Evolutionary conservation across 2,113 vertebrate species (phyloP).

Genomic region (Mellivora capensis): DNA sequence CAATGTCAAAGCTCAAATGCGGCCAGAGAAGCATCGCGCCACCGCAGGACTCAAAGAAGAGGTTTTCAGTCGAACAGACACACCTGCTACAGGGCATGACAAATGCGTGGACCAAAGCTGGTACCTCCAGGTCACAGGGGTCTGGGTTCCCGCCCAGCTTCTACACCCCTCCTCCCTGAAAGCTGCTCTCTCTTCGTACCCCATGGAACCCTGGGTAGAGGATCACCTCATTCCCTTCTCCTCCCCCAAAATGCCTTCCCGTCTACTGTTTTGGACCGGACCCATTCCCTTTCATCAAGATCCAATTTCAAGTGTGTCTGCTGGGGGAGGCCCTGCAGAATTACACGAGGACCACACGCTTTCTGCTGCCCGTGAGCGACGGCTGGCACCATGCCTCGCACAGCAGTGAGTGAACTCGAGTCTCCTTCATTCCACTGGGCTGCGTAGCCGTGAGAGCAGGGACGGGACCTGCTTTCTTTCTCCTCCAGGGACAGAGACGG

Average conservation of each 20-base stretch:
- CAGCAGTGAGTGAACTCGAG: background rate
- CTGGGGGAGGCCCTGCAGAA: background rate
- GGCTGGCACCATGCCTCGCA: fast-evolving
- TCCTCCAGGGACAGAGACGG: background rate
- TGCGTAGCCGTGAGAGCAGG: fast-evolving
- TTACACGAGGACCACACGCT: fast-evolving
- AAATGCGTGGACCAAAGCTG: fast-evolving
- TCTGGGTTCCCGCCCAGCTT: fast-evolving
- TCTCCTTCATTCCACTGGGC: too few species aligned
- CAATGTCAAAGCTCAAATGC: background rate
- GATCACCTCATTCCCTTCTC: background rate
- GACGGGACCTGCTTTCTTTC: background rate
- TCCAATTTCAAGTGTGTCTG: background rate
- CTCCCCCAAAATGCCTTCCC: background rate
- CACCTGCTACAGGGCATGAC: background rate
- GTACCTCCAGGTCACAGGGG: background rate
- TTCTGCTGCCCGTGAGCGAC: background rate
- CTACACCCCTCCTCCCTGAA: background rate
- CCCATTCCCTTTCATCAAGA: background rate
- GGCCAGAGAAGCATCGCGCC: background rate
- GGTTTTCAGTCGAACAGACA: background rate
- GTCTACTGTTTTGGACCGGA: background rate
- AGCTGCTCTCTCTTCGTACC: background rate
- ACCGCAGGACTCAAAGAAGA: background rate
- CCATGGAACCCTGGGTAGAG: fast-evolving